Conservation (phyloP, 2,797 vertebrate species). For the Catamblyrhynchus diadema region DNA sequence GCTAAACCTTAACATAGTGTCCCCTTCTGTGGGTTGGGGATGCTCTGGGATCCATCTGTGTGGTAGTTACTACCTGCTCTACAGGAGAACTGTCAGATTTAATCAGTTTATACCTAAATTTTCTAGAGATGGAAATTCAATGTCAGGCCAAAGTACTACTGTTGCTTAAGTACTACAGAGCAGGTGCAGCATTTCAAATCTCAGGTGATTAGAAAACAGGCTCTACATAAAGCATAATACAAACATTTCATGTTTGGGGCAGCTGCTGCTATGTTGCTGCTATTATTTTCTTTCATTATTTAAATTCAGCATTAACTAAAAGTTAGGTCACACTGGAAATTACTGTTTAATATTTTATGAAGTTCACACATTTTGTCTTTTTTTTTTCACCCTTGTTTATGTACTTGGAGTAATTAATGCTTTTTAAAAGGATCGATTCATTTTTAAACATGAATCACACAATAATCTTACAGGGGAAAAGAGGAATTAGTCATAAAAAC, state of each 20-base stretch:
- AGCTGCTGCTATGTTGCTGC: background rate
- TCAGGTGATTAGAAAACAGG: background rate
- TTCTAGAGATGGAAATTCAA: background rate
- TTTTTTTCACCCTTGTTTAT: background rate
- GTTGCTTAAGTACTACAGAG: background rate
- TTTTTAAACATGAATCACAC: conserved; percentile 8
- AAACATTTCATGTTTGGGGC: background rate
- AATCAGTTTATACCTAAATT: background rate
- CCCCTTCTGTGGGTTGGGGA: background rate
- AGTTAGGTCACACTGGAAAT: background rate
- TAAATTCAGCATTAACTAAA: background rate
- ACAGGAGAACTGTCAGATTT: conserved; percentile 15
- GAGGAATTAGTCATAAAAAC: conserved; percentile 31
- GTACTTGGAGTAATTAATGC: background rate
- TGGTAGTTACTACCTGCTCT: background rate
- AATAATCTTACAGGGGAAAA: background rate
- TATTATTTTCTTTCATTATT: conserved; percentile 20
- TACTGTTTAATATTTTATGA: conserved; percentile 1
- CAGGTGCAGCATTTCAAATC: conserved; percentile 11
- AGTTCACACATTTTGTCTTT: fast-evolving
- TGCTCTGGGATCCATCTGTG: background rate
- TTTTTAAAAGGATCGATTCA: background rate
- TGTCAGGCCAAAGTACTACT: background rate
- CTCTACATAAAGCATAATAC: background rate
- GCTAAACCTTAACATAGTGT: background rate